Base-by-base conservation (phyloP, 2,797 vertebrate genomes). In the Danio choprae region DNA sequence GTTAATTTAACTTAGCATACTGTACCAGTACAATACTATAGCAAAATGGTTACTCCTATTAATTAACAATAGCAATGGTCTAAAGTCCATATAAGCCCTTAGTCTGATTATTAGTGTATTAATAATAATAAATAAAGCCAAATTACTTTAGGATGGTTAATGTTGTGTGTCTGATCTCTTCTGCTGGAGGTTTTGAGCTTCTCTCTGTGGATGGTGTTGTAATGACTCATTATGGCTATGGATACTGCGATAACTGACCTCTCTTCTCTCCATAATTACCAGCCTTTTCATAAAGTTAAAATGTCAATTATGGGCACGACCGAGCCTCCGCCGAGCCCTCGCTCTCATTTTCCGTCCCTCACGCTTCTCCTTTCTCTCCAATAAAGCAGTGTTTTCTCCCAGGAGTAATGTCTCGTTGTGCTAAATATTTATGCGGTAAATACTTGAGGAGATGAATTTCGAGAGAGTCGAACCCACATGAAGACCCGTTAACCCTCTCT, bases 261-360 rank as follows among this genome's bases (percentile, higher is more conserved):
- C 56, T 75, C 67, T 63, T 80, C 73, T 74, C 46, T 1, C 18
- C 48, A 20, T 83, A 81, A 83, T 87, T 85, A 84, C 78, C 64
- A 77, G 58, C 38, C 74, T 74, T 84, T 84, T 85, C 68, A 84
- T 81, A 56, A 80, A 77, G 83, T 82, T 83, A 73, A 87, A 87
- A 87, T 84, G 82, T 85, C 84, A 83, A 62, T 85, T 74, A 68
- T 22, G 62, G 60, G 58, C 63, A 48, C 43, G 22, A 51, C 75
- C 29, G 46, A 56, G 44, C 13, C 43, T 62, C 56, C 18, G 70
- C 44, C 4, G 2, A 43, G 71, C 79, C 83, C 72, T 64, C 63
- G 5, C 7, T 76, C 69, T 67, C 22, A 55, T 77, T 82, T 77
- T 48, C 79, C 88, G 65, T 73, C 83, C 83, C 85, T 71, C 79